Conservation (phyloP, 1,140 invertebrate species). For the Zelostemma sp. region DNA sequence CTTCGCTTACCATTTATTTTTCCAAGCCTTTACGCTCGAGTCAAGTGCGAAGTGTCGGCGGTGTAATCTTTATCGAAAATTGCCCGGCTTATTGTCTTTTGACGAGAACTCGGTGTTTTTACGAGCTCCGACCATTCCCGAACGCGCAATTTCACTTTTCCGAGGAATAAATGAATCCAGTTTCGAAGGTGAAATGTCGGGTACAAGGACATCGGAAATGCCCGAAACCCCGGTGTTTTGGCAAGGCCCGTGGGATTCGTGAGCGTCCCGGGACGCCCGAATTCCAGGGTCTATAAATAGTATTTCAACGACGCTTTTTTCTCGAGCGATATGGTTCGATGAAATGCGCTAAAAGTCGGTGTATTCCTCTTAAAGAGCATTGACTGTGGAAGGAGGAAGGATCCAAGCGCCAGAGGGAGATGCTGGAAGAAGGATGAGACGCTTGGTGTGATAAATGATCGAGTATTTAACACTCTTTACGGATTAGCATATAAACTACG, state of each 20-base stretch:
- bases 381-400: background rate
- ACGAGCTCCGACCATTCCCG: too few species aligned
- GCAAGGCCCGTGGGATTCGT: too few species aligned
- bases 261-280: too few species aligned
- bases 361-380: conserved; percentile 1
- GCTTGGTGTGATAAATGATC: conserved; percentile 69
- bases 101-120: background rate
- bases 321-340: too few species aligned
- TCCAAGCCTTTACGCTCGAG: background rate
- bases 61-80: conserved; percentile 1
- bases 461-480: conserved; percentile 72
- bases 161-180: too few species aligned
- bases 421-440: conserved; percentile 17
- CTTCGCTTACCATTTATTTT: background rate
- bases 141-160: too few species aligned
- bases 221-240: too few species aligned
- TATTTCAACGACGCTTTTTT: too few species aligned
- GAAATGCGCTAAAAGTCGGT: too few species aligned
- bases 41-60: background rate
- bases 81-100: conserved; percentile 4
- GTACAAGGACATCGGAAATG: too few species aligned
- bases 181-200: too few species aligned
- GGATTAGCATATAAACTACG: conserved; percentile 72
- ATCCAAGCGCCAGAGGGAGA: conserved; percentile 32
- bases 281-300: too few species aligned